Conservation (phyloP, 2,888 invertebrate genomes). For the Nyleta sp. region DNA sequence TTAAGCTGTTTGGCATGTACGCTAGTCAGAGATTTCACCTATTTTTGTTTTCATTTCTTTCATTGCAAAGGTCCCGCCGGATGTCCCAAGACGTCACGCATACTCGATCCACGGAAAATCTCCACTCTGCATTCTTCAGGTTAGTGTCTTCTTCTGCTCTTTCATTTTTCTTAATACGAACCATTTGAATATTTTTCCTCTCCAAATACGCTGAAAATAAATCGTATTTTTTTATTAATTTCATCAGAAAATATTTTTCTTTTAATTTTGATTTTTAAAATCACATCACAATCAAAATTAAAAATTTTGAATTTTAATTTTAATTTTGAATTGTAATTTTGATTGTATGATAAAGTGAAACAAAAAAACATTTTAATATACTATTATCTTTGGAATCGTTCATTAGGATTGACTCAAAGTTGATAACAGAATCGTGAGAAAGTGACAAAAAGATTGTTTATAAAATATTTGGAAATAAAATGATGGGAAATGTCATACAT, state of each 20-base stretch:
- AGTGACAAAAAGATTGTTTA: too few relatives aligned
- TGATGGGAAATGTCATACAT: constrained; percentile 15
- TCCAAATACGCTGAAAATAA: too few relatives aligned
- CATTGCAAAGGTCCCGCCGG: constrained; percentile 91
- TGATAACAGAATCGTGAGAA: too few relatives aligned
- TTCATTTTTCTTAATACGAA: background rate
- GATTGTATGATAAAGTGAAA: too few relatives aligned
- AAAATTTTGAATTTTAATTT: too few relatives aligned
- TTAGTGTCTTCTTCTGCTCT: constrained; percentile 70
- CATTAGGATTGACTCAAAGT: background rate
- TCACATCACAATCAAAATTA: too few relatives aligned
- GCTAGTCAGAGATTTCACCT: constrained; percentile 75
- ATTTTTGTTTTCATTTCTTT: constrained; percentile 73
- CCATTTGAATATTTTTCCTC: background rate
- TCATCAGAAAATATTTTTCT: too few relatives aligned
- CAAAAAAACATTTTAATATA: too few relatives aligned
- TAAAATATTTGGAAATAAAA: constrained; percentile 11
- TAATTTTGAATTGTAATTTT: too few relatives aligned
- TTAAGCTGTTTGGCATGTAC: constrained; percentile 69
- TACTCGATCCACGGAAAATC: constrained; percentile 80
- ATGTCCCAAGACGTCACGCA: constrained; percentile 90
- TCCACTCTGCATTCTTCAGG: constrained; percentile 78
- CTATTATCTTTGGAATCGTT: background rate
- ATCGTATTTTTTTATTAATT: too few relatives aligned
- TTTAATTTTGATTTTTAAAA: too few relatives aligned